Conservation (phyloP, 2,113 vertebrate genomes). For the Romanogobio albipinnatus region DNA sequence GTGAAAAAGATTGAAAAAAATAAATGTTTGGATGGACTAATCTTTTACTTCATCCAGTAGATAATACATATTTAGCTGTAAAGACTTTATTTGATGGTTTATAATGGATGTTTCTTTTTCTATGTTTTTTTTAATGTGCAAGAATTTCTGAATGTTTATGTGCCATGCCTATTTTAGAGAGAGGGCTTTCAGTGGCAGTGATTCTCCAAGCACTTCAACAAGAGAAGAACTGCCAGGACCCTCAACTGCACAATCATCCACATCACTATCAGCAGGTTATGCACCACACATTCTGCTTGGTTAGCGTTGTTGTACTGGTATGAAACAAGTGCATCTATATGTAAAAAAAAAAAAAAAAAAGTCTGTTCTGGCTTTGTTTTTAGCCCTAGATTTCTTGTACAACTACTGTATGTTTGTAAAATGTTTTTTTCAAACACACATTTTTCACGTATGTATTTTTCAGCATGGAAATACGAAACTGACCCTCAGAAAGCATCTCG, state of each 20-base stretch:
- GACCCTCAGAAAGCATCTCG: conserved; percentile 8
- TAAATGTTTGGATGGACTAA: no score
- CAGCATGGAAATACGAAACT: conserved; percentile 4
- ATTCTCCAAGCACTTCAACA: conserved; percentile 7
- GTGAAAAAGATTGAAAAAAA: background rate
- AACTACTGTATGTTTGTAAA: no score
- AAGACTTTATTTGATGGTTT: background rate
- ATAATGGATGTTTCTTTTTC: background rate
- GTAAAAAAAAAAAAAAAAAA: no score
- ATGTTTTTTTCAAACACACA: no score
- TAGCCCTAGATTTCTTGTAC: no score
- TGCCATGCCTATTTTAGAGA: background rate
- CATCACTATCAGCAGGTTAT: background rate
- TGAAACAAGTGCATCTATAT: background rate
- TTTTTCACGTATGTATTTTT: background rate
- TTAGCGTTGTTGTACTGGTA: background rate
- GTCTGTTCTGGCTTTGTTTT: no score
- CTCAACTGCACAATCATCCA: background rate
- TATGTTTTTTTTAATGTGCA: background rate
- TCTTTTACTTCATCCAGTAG: no score
- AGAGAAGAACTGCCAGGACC: conserved; percentile 7
- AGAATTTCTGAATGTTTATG: background rate
- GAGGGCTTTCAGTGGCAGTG: background rate
- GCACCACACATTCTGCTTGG: background rate
- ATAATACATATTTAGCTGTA: background rate